Conservation (phyloP, 2,113 vertebrate species). For the Ardeotis arabs region DNA sequence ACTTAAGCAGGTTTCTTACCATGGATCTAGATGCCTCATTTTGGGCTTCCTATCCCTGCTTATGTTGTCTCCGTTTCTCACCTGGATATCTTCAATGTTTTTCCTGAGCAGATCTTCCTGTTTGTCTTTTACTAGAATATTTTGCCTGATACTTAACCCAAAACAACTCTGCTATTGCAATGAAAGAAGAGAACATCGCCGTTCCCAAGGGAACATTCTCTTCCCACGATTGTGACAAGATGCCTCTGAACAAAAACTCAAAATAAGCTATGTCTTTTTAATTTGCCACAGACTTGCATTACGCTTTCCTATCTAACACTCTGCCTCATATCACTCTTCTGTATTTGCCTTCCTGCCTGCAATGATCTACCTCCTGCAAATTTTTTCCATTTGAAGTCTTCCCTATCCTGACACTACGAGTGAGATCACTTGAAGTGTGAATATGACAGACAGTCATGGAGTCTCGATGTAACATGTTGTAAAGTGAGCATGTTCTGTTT, state of each 20-base stretch:
- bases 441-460: rapidly evolving
- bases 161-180: neutral
- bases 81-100: neutral
- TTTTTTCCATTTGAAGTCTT: neutral
- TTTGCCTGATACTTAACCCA: neutral
- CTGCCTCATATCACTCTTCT: neutral
- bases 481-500: neutral
- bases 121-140: slow-evolving; percentile 16
- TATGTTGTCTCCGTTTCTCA: neutral
- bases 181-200: slow-evolving; percentile 10
- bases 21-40: neutral
- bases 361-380: neutral
- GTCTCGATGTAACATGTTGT: neutral
- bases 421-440: neutral
- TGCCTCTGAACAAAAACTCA: neutral
- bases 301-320: neutral
- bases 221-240: neutral
- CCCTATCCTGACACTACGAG: neutral
- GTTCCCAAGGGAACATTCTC: neutral
- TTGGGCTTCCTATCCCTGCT: neutral
- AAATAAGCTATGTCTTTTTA: neutral
- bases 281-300: neutral
- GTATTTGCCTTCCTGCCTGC: neutral
- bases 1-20: neutral
- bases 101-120: slow-evolving; percentile 10